A percentile compares a stretch with the other conserved stretches of the same genome.
These are phyloP conservation scores for Epinephelus awoara DNA, from an alignment of 2,797 vertebrate genomes.

Conservation along the genomic window DNA sequence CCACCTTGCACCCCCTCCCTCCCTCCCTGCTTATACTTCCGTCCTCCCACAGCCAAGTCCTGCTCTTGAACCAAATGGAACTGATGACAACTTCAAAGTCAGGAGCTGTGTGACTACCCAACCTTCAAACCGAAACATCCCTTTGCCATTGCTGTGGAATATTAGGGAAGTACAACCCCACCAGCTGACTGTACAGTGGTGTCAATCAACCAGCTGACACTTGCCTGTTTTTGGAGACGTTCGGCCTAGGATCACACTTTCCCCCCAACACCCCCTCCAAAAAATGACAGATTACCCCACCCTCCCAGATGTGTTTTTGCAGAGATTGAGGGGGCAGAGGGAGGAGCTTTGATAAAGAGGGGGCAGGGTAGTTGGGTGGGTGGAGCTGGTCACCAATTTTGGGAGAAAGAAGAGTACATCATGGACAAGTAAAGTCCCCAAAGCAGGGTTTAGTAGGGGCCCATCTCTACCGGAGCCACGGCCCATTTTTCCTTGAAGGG, in stretches of 20 bases:
- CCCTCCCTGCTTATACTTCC: neutral
- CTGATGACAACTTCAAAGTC: conserved; percentile 70
- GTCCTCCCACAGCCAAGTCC: conserved; percentile 37
- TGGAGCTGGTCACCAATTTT: conserved; percentile 60
- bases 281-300: conserved; percentile 68
- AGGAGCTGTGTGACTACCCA: conserved; percentile 46
- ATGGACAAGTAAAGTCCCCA: conserved; percentile 68
- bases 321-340: conserved; percentile 61
- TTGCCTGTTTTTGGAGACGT: conserved; percentile 43
- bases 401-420: conserved; percentile 39
- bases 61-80: conserved; percentile 64
- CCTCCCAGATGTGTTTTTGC: conserved; percentile 73
- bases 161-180: conserved; percentile 20
- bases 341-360: conserved; percentile 54
- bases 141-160: conserved; percentile 27
- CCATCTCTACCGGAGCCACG: conserved; percentile 67
- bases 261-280: neutral
- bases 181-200: conserved; percentile 6
- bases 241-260: conserved; percentile 40
- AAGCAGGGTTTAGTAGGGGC: conserved; percentile 77
- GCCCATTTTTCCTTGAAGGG: conserved; percentile 82
- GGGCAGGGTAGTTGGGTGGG: conserved; percentile 40
- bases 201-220: conserved; percentile 25
- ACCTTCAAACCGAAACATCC: conserved; percentile 26
- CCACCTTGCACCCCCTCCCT: conserved; percentile 16